A percentile compares a stretch with the other conserved stretches of the same genome.
phyloP scores from a whole-genome alignment of 2,797 vertebrate genomes.

The Gymnoscopelus braueri region DNA sequence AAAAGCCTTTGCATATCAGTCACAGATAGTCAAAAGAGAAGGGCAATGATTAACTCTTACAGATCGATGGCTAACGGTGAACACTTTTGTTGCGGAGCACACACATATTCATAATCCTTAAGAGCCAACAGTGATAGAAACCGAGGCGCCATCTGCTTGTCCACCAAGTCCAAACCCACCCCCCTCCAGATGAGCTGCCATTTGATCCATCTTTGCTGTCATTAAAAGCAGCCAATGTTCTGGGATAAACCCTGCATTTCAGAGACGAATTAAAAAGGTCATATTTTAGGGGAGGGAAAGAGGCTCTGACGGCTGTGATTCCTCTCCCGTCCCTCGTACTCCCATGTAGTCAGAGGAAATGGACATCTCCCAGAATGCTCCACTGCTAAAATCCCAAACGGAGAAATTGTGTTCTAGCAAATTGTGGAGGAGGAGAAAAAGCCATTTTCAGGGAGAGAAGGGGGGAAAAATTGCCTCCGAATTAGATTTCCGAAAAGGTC shows the following conservation, averaged over 20 bases:
- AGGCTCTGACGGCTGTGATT: too few species aligned
- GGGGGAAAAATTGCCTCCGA: slow-evolving; percentile 63
- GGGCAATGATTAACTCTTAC: slow-evolving; percentile 55
- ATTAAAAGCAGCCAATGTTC: slow-evolving; percentile 63
- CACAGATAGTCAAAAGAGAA: slow-evolving; percentile 51
- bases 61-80: slow-evolving; percentile 54
- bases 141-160: slow-evolving; percentile 56
- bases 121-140: slow-evolving; percentile 44
- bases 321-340: slow-evolving; percentile 41
- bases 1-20: slow-evolving; percentile 57
- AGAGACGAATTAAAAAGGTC: slow-evolving; percentile 33
- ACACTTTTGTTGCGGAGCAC: slow-evolving; percentile 44
- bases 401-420: slow-evolving; percentile 67
- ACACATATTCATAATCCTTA: slow-evolving; percentile 56
- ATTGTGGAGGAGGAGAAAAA: slow-evolving; percentile 53
- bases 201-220: slow-evolving; percentile 31
- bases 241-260: slow-evolving; percentile 55
- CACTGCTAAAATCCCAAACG: slow-evolving; percentile 67
- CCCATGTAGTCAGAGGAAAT: slow-evolving; percentile 39
- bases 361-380: slow-evolving; percentile 51
- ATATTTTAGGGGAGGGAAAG: too few species aligned
- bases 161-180: slow-evolving; percentile 35
- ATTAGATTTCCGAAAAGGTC: slow-evolving; percentile 84
- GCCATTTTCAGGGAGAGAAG: slow-evolving; percentile 60
- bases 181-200: slow-evolving; percentile 40